Conservation (phyloP, 2,113 vertebrate genomes). For the Cebidichthys violaceus region DNA sequence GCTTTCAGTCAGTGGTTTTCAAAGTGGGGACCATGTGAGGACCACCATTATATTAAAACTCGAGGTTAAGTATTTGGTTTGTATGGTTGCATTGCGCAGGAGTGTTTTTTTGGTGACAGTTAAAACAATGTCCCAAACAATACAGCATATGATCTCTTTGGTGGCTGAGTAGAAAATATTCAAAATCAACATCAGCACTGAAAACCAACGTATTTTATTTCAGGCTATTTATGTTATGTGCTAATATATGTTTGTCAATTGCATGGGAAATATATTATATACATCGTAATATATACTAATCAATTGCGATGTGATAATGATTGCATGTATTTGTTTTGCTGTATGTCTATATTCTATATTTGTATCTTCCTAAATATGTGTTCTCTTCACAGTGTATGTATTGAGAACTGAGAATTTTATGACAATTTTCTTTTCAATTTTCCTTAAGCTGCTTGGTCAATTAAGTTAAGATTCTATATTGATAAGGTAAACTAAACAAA, state of each 20-base stretch:
- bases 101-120: neutral
- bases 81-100: neutral
- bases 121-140: neutral
- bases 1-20: neutral
- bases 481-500: neutral
- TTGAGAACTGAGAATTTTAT: neutral
- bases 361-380: neutral
- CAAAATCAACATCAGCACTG: neutral
- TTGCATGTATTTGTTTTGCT: neutral
- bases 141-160: neutral
- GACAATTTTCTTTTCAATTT: neutral
- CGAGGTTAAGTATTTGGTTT: neutral
- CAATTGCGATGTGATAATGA: neutral
- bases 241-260: neutral
- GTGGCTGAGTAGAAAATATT: neutral
- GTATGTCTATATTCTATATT: neutral
- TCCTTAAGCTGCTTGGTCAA: neutral
- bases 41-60: neutral
- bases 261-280: neutral
- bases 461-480: neutral
- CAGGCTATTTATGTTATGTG: neutral
- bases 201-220: neutral
- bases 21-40: no score
- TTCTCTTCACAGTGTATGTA: neutral
- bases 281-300: neutral